A percentile compares a stretch with the other conserved stretches of the same genome.
Evolutionary conservation across 2,888 invertebrate genomes (phyloP).

Genomic region (Oscheius sp.): DNA sequence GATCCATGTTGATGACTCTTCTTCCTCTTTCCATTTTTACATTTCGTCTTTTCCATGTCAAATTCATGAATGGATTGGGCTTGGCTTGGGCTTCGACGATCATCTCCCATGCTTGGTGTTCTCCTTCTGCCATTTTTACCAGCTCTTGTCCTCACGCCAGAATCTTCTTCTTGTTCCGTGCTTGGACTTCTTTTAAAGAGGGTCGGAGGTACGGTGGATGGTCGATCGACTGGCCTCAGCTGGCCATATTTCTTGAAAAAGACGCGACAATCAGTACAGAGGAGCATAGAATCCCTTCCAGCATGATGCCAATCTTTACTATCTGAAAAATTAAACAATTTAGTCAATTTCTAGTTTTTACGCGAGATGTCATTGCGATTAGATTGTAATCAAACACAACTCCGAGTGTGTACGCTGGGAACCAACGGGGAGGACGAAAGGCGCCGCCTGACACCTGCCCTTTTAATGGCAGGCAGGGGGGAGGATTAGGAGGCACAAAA

Average conservation of each 20-base stretch:
- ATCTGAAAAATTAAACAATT: slow-evolving; percentile 75
- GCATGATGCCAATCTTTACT: slow-evolving; percentile 83
- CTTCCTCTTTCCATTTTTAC: slow-evolving; percentile 39
- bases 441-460: slow-evolving; percentile 25
- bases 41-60: slow-evolving; percentile 39
- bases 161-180: slow-evolving; percentile 50
- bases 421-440: slow-evolving; percentile 15
- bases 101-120: slow-evolving; percentile 39
- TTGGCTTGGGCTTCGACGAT: slow-evolving; percentile 35
- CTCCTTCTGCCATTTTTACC: slow-evolving; percentile 51
- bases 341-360: slow-evolving; percentile 19
- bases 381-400: neutral
- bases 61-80: slow-evolving; percentile 37
- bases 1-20: slow-evolving; percentile 30
- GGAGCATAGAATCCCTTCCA: slow-evolving; percentile 81
- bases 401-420: no score
- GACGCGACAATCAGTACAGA: slow-evolving; percentile 84
- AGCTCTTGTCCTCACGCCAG: slow-evolving; percentile 56
- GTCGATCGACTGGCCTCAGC: slow-evolving; percentile 76
- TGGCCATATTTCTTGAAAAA: slow-evolving; percentile 85
- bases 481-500: no score
- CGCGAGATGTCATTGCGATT: neutral
- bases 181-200: slow-evolving; percentile 64
- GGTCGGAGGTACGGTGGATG: slow-evolving; percentile 74
- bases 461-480: neutral